Evolutionary conservation across 2,888 invertebrate species (phyloP), one percentile per base, ranked within the genome.

Genomic region (Auanema sp.): DNA sequence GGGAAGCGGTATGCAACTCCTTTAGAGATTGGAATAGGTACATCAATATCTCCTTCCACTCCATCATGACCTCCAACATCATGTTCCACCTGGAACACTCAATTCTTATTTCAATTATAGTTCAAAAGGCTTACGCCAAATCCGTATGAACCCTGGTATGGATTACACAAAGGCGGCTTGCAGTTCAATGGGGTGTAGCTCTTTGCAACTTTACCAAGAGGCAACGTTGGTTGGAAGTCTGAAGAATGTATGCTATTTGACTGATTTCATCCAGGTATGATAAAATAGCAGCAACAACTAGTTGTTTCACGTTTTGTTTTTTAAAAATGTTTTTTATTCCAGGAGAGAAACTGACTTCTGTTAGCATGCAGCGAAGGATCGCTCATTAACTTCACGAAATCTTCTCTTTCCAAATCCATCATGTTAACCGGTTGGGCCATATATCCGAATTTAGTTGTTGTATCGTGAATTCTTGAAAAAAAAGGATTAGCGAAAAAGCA

Each of bases 341-440:
- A 14, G 11, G 47, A 47, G 47, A 21, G 16, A 58, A 52, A 23
- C 65, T 23, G 49, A 76, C 78, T 69, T 72, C 78, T 49, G 51
- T 78, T 78, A 24, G 66, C 65, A 10, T 68, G 69, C 44, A 76
- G 54, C 3, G 68, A 65, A 0, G 78, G 77, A 43, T 76, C 71
- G 18, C 66, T 66, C 68, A 76, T 74, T 47, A 77, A 54, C 52
- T 72, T 67, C 23, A 74, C 74, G 55, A 74, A 72, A 44, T 78
- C 78, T 57, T 75, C 71, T 54, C 69, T 68, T 51, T 77, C 75
- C 58, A 78, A 61, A 54, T 77, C 78, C 44, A 78, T 62, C 78
- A 78, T 78, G 56, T 78, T 78, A 10, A 78, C 78, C 11, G 78
- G 78, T 55, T 78, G 75, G 58, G 71, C 71, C 53, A 78, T 12